A percentile compares a stretch with the other conserved stretches of the same genome.
Conservation (phyloP, 2,113 vertebrate species). For the Nothocercus julius region DNA sequence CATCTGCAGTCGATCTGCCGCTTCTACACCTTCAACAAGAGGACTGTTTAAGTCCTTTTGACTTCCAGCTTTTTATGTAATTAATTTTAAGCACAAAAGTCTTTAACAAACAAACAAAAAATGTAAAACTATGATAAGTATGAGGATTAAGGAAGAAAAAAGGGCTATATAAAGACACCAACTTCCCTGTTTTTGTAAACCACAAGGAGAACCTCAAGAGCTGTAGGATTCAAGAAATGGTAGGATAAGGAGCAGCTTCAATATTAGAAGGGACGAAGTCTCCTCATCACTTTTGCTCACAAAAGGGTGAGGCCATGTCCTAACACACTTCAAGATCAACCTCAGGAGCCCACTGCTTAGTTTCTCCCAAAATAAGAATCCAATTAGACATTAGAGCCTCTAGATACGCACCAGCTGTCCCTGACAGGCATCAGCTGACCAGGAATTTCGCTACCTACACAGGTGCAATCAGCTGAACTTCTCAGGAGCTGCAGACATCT, state of each 20-base stretch:
- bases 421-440: too few species aligned
- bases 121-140: background rate
- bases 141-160: accelerated
- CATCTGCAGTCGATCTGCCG: slow-evolving; percentile 82
- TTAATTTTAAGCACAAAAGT: background rate
- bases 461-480: background rate
- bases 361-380: background rate
- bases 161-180: background rate
- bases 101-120: background rate
- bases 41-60: background rate
- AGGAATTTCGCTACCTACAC: background rate
- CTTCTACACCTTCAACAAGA: slow-evolving; percentile 74
- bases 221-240: background rate
- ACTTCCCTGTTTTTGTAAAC: background rate
- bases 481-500: background rate
- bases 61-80: background rate
- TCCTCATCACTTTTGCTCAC: background rate
- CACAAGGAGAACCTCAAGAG: background rate
- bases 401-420: background rate
- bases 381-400: too few species aligned
- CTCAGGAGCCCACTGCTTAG: background rate
- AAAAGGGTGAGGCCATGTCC: background rate
- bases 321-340: background rate
- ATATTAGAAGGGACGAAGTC: background rate
- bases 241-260: background rate